Conservation (phyloP, 2,113 vertebrate genomes). For the Enhydra lutris region DNA sequence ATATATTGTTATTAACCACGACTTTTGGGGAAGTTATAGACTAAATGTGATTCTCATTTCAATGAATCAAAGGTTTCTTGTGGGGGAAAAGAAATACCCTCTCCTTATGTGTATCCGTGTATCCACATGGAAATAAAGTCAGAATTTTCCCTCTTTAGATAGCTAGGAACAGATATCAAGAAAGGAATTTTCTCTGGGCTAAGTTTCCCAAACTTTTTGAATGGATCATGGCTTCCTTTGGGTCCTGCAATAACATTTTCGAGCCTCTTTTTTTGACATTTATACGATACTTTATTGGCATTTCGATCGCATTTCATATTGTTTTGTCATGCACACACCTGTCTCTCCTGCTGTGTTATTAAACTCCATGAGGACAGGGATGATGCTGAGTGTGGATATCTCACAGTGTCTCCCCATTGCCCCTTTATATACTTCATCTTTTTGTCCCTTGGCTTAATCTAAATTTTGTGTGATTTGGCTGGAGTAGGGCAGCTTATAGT, state of each 20-base stretch:
- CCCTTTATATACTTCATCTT: too few species aligned
- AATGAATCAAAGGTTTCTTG: not conserved
- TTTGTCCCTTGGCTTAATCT: not conserved
- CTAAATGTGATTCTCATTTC: slow-evolving; percentile 8
- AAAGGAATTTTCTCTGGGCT: not conserved
- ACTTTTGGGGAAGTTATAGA: slow-evolving; percentile 9
- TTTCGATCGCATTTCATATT: not conserved
- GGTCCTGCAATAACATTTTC: not conserved
- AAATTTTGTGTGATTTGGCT: not conserved
- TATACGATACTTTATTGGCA: not conserved
- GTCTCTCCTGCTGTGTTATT: not conserved
- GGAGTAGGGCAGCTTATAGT: not conserved
- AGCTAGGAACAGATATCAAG: not conserved
- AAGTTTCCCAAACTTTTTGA: not conserved
- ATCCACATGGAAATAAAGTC: not conserved
- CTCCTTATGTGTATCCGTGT: not conserved
- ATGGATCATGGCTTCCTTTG: not conserved
- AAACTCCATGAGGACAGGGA: not conserved
- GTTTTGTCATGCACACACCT: not conserved
- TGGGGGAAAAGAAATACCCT: not conserved
- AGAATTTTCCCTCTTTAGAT: not conserved
- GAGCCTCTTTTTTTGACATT: not conserved
- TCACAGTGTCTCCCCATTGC: not conserved
- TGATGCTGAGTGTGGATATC: fast-evolving
- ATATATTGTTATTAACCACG: slow-evolving; percentile 54